phyloP scores from a whole-genome alignment of 2,888 invertebrate genomes.

The Sepiola atlantica region DNA sequence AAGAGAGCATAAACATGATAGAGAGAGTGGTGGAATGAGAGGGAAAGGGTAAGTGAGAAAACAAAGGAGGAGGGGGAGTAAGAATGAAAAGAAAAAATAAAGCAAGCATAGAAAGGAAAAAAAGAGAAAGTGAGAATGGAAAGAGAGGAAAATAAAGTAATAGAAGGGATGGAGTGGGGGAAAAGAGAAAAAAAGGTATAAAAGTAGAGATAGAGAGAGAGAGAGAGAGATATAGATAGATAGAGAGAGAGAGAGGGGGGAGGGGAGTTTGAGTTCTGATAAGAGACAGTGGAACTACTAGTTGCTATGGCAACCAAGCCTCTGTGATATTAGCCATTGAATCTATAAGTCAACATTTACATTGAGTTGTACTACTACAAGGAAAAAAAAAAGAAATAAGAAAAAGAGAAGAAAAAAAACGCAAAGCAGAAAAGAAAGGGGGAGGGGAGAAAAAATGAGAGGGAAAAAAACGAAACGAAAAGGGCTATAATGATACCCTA shows the following conservation, averaged over 20 bases:
- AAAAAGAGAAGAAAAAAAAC: too few species aligned
- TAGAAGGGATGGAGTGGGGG: not conserved
- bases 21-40: too few species aligned
- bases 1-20: too few species aligned
- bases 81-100: not conserved
- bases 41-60: not conserved
- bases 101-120: not conserved
- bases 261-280: not conserved
- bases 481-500: not conserved
- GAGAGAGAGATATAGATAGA: not conserved
- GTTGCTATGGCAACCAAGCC: not conserved
- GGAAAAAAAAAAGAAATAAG: too few species aligned
- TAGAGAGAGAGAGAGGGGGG: not conserved
- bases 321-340: not conserved
- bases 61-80: not conserved
- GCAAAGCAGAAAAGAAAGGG: too few species aligned
- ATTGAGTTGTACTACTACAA: not conserved
- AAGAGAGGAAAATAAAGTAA: not conserved
- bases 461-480: too few species aligned
- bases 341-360: not conserved
- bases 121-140: not conserved
- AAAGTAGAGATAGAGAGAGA: not conserved
- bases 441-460: too few species aligned
- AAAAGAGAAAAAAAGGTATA: not conserved
- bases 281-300: not conserved